phyloP scores from a whole-genome alignment of 2,113 vertebrate genomes.

The Ptychochromis oligacanthus region DNA sequence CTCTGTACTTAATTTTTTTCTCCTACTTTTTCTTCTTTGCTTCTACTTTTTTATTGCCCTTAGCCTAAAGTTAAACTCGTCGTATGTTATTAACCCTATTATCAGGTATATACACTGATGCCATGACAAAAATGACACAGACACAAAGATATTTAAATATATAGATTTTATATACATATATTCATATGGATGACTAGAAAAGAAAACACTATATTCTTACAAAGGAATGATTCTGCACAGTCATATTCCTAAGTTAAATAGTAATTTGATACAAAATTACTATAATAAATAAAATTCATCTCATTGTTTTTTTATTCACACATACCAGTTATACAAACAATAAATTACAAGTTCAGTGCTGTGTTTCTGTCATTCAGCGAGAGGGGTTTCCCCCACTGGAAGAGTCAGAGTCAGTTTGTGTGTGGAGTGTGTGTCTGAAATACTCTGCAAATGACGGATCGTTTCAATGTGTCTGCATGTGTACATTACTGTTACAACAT shows the following conservation, averaged over 20 bases:
- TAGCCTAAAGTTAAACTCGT: no score
- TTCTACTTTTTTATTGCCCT: background rate
- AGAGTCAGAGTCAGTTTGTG: conserved; percentile 56
- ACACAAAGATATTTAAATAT: conserved; percentile 75
- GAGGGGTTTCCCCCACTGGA: conserved; percentile 59
- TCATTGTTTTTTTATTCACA: conserved; percentile 88
- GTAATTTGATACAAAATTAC: conserved; percentile 93
- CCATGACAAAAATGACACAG: conserved; percentile 36
- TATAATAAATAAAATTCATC: conserved; percentile 96
- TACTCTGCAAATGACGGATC: conserved; percentile 21
- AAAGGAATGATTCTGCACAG: conserved; percentile 78
- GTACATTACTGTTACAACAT: conserved; percentile 46
- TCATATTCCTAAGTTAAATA: conserved; percentile 92
- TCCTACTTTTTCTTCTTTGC: background rate
- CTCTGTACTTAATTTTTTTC: no score
- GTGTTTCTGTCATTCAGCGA: conserved; percentile 79
- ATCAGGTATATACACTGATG: background rate
- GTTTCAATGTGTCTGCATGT: conserved; percentile 16
- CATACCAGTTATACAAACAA: conserved; percentile 97
- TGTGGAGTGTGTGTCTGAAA: conserved; percentile 17
- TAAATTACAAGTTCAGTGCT: conserved; percentile 99
- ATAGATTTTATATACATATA: conserved; percentile 83
- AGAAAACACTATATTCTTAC: conserved; percentile 77
- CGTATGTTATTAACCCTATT: background rate
- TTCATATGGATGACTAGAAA: conserved; percentile 77